Base-by-base conservation (phyloP, 2,113 vertebrate genomes). In the mouse (Mus musculus) region DNA sequence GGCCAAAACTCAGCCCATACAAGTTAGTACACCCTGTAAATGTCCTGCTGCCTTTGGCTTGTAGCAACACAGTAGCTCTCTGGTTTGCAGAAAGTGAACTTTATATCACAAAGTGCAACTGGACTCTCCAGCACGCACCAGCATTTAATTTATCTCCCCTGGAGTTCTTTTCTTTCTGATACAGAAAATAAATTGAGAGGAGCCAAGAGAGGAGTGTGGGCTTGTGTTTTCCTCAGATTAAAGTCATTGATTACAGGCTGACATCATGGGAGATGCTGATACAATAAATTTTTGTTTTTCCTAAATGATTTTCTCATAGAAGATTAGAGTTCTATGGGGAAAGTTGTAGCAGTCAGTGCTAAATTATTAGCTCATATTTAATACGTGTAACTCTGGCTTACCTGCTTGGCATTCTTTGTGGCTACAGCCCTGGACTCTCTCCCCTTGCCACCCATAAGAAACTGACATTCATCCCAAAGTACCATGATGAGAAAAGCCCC, bases 211-310 rank as follows among this genome's bases (percentile, higher is more conserved):
- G 39, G 1, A 16, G 2, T 36, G 42, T 46, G 69, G 49, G 22
- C 28, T 17, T 52, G 36, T 12, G 7, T 14, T n/a, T 91, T 2
- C 13, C 61, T 85, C 76, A 93, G 71, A 91, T 86, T 82, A 97
- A 96, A 97, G 77, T 2, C 81, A 92, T 5, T 89, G 92, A 96
- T 95, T 94, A 92, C 69, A 80, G 63, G 69, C 81, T 94, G 88
- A 84, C 52, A 56, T 26, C 42, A 59, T n/a, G 81, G 42, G 28
- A 93, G 39, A 61, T 82, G 76, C 69, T 93, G 88, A 88, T 86
- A 88, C 49, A 96, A 82, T 33, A 89, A 42, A n/a, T 91, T 88
- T 80, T 80, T 92, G 9, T 67, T 80, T 93, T 88, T 73, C 95
- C 54, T 88, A 95, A 86, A 90, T 20, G 0, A 96, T 97, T 88